Evolutionary conservation across 2,113 vertebrate species (phyloP).

Genomic region (Myrmecophaga tridactyla): DNA sequence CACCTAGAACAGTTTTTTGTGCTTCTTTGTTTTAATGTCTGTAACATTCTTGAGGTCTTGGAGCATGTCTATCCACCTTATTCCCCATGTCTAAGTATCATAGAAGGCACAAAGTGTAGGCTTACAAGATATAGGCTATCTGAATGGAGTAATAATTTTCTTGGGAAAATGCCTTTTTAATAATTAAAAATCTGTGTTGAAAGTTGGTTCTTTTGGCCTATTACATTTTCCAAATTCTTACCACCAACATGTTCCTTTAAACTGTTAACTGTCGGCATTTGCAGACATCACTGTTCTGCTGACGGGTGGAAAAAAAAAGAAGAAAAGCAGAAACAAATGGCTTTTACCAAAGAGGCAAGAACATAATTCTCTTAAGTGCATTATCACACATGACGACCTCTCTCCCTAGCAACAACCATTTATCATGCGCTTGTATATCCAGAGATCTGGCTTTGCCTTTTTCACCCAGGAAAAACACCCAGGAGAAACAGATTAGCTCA

Average conservation of each 20-base stretch:
- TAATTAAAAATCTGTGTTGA: neutral
- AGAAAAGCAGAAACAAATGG: neutral
- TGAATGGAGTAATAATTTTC: neutral
- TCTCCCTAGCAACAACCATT: slow-evolving; percentile 39
- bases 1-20: neutral
- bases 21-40: neutral
- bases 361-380: neutral
- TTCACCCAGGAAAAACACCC: neutral
- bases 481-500: neutral
- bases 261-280: neutral
- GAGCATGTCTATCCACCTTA: neutral
- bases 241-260: neutral
- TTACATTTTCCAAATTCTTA: neutral
- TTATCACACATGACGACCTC: neutral
- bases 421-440: neutral
- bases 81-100: no score
- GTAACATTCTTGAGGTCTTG: neutral
- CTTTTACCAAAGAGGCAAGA: neutral
- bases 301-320: neutral
- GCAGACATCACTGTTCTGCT: neutral
- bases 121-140: neutral
- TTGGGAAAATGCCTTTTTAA: neutral
- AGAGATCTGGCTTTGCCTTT: neutral
- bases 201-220: neutral
- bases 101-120: neutral